Evolutionary conservation across 2,113 vertebrate species (phyloP).

Genomic region (Eurypyga helias): DNA sequence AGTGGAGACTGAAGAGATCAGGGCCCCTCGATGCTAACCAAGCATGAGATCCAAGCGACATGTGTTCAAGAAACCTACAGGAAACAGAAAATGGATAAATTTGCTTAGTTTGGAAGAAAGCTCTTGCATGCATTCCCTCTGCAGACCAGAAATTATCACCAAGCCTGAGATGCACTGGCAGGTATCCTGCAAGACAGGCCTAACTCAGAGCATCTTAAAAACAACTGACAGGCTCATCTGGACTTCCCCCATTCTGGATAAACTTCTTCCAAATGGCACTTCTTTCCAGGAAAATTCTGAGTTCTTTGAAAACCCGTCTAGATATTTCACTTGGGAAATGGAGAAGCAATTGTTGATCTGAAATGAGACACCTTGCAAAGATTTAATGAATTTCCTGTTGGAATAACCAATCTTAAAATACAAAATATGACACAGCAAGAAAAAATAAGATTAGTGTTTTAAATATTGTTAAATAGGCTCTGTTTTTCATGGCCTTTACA

Average conservation of each 20-base stretch:
- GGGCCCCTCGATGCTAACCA: not conserved
- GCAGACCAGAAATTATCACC: not conserved
- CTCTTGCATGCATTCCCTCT: not conserved
- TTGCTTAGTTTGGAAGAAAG: not conserved
- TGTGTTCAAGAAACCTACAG: not conserved
- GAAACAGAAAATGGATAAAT: not conserved
- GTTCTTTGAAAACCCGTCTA: not conserved
- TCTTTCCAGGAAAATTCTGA: not conserved
- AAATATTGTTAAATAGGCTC: not conserved
- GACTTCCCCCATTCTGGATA: not conserved
- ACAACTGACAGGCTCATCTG: not conserved
- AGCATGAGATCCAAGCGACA: not conserved
- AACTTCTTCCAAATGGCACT: not conserved
- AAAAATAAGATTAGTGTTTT: not conserved
- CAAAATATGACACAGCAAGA: not conserved
- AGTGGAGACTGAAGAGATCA: not conserved
- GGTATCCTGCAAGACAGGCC: not conserved
- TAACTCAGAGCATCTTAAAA: not conserved
- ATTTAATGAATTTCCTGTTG: not conserved
- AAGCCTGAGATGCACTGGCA: not conserved
- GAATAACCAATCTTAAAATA: not conserved
- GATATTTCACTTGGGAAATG: not conserved
- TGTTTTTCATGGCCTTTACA: not conserved
- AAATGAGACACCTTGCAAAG: not conserved
- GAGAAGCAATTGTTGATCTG: not conserved